Conservation (phyloP, 2,113 vertebrate species). For the Thamnaconus septentrionalis region DNA sequence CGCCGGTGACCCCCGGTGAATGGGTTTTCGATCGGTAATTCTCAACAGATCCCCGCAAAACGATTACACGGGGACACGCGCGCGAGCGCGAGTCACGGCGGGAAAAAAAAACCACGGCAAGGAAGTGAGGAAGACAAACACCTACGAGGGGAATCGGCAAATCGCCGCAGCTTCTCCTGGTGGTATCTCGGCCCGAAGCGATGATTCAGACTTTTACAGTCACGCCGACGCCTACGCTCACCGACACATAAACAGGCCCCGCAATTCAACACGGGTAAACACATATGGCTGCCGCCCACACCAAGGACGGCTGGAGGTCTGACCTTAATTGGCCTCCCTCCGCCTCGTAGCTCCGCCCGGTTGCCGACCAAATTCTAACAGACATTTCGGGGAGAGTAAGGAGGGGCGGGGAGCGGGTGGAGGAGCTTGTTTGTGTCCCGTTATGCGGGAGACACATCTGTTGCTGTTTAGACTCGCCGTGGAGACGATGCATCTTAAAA, state of each 20-base stretch:
- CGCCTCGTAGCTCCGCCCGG: not conserved
- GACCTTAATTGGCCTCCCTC: constrained; percentile 20
- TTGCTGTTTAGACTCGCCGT: constrained; percentile 14
- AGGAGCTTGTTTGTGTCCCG: not conserved
- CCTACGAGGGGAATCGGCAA: constrained; percentile 25
- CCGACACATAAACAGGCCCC: constrained; percentile 30
- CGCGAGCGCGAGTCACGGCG: constrained; percentile 4
- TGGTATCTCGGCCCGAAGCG: constrained; percentile 15
- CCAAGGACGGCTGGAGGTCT: constrained; percentile 17
- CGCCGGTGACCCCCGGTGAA: constrained; percentile 72
- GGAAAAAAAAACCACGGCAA: not conserved
- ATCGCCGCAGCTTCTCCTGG: constrained; percentile 29
- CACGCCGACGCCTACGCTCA: constrained; percentile 30
- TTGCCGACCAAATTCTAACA: not conserved
- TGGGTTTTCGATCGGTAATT: constrained; percentile 78
- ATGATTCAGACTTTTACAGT: constrained; percentile 37
- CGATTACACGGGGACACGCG: constrained; percentile 56
- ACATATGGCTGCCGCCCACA: constrained; percentile 34
- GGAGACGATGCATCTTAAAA: constrained; percentile 14
- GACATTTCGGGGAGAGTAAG: constrained; percentile 9
- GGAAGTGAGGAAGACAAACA: constrained; percentile 15
- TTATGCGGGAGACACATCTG: not conserved
- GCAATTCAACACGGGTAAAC: constrained; percentile 29
- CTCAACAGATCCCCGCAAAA: constrained; percentile 66
- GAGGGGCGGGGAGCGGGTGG: constrained; percentile 3